Percentiles rank a stretch among this genome's conserved stretches.
Conservation (phyloP, 2,113 vertebrate genomes). For the Narcine bancroftii region DNA sequence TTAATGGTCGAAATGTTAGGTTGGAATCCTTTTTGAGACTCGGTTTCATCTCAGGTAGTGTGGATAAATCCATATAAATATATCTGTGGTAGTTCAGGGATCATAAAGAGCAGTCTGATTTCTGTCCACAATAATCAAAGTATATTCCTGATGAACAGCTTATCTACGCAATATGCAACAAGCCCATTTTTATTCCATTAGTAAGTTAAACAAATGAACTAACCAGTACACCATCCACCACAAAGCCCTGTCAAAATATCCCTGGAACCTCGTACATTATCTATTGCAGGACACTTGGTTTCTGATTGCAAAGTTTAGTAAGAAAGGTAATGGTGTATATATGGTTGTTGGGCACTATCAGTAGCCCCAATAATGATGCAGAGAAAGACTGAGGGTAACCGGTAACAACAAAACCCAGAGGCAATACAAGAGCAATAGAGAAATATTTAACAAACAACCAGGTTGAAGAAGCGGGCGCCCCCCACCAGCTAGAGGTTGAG, state of each 20-base stretch:
- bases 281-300: not conserved
- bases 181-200: not conserved
- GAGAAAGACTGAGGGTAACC: too few species aligned
- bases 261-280: not conserved
- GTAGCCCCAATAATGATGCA: too few species aligned
- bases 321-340: not conserved
- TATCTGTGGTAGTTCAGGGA: not conserved
- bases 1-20: too few species aligned
- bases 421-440: too few species aligned
- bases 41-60: too few species aligned
- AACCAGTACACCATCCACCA: not conserved
- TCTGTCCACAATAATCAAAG: not conserved
- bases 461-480: too few species aligned
- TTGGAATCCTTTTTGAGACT: too few species aligned
- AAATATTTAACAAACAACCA: too few species aligned
- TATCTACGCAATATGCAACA: not conserved
- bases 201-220: not conserved
- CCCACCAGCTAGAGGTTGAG: too few species aligned
- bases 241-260: not conserved
- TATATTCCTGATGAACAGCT: not conserved
- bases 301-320: not conserved
- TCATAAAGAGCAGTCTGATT: not conserved
- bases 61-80: too few species aligned
- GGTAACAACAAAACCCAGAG: too few species aligned
- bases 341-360: too few species aligned